Evolutionary conservation across 2,797 vertebrate genomes (phyloP).

Genomic region (Mormyrus proboscirostris): DNA sequence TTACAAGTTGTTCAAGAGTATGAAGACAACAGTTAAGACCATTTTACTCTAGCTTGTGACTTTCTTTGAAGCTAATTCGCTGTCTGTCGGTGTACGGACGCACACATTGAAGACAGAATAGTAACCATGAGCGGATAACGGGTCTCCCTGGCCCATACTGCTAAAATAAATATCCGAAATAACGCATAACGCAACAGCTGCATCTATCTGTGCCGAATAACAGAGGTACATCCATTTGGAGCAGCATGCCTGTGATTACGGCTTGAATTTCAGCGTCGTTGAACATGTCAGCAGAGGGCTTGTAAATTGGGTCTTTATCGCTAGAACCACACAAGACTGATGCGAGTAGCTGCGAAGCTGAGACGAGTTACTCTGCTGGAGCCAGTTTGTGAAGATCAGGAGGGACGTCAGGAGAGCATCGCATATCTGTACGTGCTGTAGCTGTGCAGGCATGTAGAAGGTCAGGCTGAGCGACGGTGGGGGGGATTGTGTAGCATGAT

Average conservation of each 20-base stretch:
- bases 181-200: background rate
- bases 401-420: background rate
- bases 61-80: no score
- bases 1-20: background rate
- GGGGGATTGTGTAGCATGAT: background rate
- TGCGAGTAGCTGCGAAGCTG: background rate
- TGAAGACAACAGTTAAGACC: background rate
- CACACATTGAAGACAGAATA: no score
- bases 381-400: background rate
- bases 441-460: background rate
- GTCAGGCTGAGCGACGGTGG: background rate
- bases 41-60: background rate
- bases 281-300: background rate
- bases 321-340: background rate
- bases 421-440: background rate
- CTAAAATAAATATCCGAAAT: background rate
- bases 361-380: background rate
- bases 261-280: background rate
- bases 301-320: background rate
- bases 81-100: no score
- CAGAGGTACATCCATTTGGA: background rate
- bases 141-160: background rate
- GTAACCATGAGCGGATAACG: background rate
- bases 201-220: background rate
- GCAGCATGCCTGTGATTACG: background rate